These are phyloP conservation scores for Venturia canescens DNA, from an alignment of 1,140 invertebrate genomes.

Conservation along the genomic window DNA sequence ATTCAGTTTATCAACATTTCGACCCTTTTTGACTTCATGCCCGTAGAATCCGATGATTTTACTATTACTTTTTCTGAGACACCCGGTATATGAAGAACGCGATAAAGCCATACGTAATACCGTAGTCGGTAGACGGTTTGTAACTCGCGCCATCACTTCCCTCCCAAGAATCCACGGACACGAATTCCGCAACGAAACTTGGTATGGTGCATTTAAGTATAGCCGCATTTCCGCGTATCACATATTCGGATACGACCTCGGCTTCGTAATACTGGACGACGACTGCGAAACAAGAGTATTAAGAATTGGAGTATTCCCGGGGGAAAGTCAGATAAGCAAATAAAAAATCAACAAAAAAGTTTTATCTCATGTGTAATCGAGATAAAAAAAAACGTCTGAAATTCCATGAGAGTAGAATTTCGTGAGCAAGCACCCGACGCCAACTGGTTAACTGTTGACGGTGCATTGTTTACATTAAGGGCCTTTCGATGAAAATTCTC, in stretches of 20 bases:
- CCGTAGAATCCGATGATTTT: too few species aligned
- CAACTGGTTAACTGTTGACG: too few species aligned
- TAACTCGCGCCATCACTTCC: conserved; percentile 87
- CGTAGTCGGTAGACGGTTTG: conserved; percentile 76
- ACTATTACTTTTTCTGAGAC: too few species aligned
- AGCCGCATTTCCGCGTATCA: conserved; percentile 94
- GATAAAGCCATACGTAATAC: conserved; percentile 64
- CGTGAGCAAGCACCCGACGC: too few species aligned
- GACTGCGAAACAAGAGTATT: conserved; percentile 78
- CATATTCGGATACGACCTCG: conserved; percentile 94
- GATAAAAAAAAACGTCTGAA: too few species aligned
- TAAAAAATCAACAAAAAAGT: background rate
- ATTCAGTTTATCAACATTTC: too few species aligned
- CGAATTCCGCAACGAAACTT: conserved; percentile 93
- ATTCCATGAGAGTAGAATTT: too few species aligned
- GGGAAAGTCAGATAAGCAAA: background rate
- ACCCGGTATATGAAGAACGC: background rate
- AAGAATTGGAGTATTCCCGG: background rate
- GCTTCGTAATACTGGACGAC: conserved; percentile 94
- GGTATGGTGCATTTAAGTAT: conserved; percentile 95
- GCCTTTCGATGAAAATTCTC: too few species aligned
- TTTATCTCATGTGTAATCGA: too few species aligned
- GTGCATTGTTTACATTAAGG: too few species aligned
- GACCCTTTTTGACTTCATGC: too few species aligned
- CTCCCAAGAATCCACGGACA: conserved; percentile 93